Evolutionary conservation across 1,140 invertebrate species (phyloP), one percentile per base, ranked within the genome.

Genomic region (Liolophura sinensis): DNA sequence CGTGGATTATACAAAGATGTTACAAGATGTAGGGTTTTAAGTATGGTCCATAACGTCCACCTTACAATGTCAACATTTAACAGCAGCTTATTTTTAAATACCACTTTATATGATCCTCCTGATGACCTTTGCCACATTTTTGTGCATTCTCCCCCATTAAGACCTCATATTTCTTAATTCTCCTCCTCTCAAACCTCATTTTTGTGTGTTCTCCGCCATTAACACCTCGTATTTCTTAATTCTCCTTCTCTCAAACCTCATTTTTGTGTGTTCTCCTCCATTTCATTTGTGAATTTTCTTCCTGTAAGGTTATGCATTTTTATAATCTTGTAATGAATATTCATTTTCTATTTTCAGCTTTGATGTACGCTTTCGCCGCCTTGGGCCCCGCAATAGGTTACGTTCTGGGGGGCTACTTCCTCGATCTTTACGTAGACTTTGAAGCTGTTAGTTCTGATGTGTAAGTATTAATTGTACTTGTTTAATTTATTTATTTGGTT

Each of bases 321-420:
- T 24, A 54, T 24, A 3, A 20, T 20, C 24, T 20, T 3, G 51
- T 93, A 81, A 93, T 93, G 89, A 92, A 95, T 62, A 64, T 64
- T 64, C 47, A 56, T 24, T 54, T 62, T n/a, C n/a, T 69, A 47
- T 58, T 87, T 87, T 51, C 78, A 92, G 91, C 90, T 70, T 92
- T 92, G 79, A 94, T 93, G 90, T 95, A 95, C 84, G 93, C 93
- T 77, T 94, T 95, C 90, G 93, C 93, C 18, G 93, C 94, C 0
- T 92, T 97, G 84, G 95, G 95, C 46, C 94, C 95, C 11, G 95
- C 96, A 6, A 86, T 95, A 5, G 95, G 95, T 56, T 97, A 95
- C 80, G 84, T 96, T 55, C 87, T 95, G 16, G 94, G 94, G 65
- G 82, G 83, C n/a, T 93, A 94, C 85, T 86, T 97, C 51, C 86